Evolutionary conservation across 2,113 vertebrate genomes (phyloP), one percentile per base, ranked within the genome.

Genomic region (Poicephalus gulielmi): DNA sequence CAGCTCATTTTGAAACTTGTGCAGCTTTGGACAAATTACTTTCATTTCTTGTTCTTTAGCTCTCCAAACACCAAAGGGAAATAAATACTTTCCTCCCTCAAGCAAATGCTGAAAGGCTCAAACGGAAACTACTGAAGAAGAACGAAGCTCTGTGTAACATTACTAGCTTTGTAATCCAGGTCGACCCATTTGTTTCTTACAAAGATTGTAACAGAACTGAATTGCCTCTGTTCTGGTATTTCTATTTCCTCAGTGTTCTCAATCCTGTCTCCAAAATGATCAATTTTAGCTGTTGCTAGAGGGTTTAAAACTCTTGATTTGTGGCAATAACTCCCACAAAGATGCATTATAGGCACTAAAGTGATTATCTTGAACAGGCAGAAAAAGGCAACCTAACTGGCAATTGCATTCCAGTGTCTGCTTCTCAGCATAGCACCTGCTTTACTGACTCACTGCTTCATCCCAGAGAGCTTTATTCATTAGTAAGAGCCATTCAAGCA

Each of bases 271-370:
- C 57, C 77, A 83, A 92, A 80, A 10, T 1, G n/a, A 89, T 87
- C 55, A 70, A 79, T 85, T 94, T 95, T 60, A 90, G 71, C 69
- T 73, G 43, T 75, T 94, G 69, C 89, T 91, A 55, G 80, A 95
- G 70, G 71, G 60, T 88, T 92, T 93, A 62, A 93, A 90, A 87
- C 70, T 91, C 67, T 79, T 95, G 95, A 93, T 88, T 96, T 94
- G 91, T 85, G 50, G 75, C 86, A 83, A 2, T 74, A 89, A 71
- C 70, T 93, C 47, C n/a, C 73, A 76, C 85, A 95, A 83, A 95
- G 80, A 93, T 89, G 50, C 60, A 57, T 92, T 91, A n/a, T 66
- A 35, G 77, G 27, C 3, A 4, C 79, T 78, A 77, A 82, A 88
- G 63, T 88, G 92, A 73, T 93, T 96, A 79, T 78, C 77, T 69